These are phyloP conservation scores for Callimorpha dominula DNA, from an alignment of 2,888 invertebrate genomes.

Conservation along the genomic window DNA sequence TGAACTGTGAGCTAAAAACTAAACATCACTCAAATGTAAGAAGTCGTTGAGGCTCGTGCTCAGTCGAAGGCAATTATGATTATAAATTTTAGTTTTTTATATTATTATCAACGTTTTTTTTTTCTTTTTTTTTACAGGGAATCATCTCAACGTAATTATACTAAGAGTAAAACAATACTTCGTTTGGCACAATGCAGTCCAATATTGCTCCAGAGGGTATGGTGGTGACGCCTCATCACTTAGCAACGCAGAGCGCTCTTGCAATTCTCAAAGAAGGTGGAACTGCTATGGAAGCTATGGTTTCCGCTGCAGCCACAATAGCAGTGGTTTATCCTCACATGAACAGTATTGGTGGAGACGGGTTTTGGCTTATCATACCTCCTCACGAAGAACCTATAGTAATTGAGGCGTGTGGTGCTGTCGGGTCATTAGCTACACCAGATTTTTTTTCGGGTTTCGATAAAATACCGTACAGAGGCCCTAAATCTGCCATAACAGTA, in stretches of 20 bases:
- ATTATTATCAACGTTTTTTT: neutral
- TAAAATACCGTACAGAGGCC: constrained; percentile 69
- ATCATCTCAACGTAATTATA: neutral
- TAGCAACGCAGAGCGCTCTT: constrained; percentile 77
- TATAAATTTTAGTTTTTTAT: neutral
- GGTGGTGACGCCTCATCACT: constrained; percentile 81
- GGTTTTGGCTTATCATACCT: constrained; percentile 79
- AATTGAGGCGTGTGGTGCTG: constrained; percentile 78
- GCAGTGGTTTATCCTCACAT: constrained; percentile 80
- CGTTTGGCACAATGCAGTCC: constrained; percentile 57
- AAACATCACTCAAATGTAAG: neutral
- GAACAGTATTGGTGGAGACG: constrained; percentile 80
- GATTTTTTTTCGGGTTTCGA: constrained; percentile 63
- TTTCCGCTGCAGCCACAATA: constrained; percentile 79
- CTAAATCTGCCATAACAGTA: constrained; percentile 75
- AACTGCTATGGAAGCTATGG: constrained; percentile 79
- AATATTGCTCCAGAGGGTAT: constrained; percentile 69
- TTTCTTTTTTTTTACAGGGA: constrained; percentile 43
- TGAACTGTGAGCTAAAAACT: neutral
- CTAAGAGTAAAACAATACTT: neutral
- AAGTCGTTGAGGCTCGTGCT: neutral
- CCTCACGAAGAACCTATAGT: constrained; percentile 73
- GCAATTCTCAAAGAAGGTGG: constrained; percentile 75
- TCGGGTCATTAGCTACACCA: constrained; percentile 71
- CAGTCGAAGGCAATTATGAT: neutral